A percentile compares a stretch with the other conserved stretches of the same genome.
Conservation (phyloP, 2,888 invertebrate genomes). For the Drosophila parthenogenetica region DNA sequence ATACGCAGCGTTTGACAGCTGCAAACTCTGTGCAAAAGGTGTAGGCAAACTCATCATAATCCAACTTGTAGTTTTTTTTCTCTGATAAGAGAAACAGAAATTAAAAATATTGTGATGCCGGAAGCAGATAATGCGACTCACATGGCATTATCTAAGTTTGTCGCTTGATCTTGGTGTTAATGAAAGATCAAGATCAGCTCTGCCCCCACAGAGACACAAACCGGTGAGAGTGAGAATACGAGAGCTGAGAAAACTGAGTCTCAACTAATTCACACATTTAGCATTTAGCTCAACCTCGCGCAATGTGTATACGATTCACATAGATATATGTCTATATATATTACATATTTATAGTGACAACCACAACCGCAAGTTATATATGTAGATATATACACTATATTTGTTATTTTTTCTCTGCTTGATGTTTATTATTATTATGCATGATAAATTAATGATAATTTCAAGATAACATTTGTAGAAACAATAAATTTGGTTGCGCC, state of each 20-base stretch:
- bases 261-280: constrained; percentile 55
- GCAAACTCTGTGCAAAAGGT: not conserved
- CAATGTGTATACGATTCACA: constrained; percentile 29
- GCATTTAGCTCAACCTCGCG: constrained; percentile 11
- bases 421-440: constrained; percentile 50
- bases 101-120: constrained; percentile 32
- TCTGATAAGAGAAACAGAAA: constrained; percentile 30
- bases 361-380: constrained; percentile 34
- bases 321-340: constrained; percentile 13
- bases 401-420: not conserved
- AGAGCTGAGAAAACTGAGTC: constrained; percentile 22
- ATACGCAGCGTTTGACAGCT: constrained; percentile 15
- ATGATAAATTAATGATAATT: constrained; percentile 77
- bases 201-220: constrained; percentile 12
- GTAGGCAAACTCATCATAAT: constrained; percentile 8
- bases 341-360: constrained; percentile 32
- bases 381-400: constrained; percentile 3
- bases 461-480: constrained; percentile 73
- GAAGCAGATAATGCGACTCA: constrained; percentile 36
- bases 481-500: constrained; percentile 63
- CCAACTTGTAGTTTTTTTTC: not conserved
- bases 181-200: constrained; percentile 59
- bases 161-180: constrained; percentile 48
- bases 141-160: constrained; percentile 7
- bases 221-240: constrained; percentile 2